phyloP scores from a whole-genome alignment of 92 coral and sea anemone species.

The Montipora capitata region DNA sequence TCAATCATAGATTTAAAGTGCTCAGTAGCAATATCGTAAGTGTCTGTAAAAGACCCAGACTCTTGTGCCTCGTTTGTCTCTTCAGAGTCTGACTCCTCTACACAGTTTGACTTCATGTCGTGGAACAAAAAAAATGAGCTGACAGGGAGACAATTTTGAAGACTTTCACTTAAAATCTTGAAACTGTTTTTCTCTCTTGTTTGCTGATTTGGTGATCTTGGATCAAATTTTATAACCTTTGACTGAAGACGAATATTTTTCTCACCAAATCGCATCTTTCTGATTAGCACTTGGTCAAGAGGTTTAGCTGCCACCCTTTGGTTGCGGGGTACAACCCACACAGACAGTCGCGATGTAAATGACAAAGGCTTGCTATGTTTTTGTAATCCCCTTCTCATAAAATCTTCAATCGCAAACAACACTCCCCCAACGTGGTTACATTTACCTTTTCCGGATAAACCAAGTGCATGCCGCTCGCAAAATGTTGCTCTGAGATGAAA shows the following conservation, averaged over 20 bases:
- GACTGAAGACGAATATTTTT: slow-evolving; percentile 55
- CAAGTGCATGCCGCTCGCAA: slow-evolving; percentile 26
- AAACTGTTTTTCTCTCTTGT: slow-evolving; percentile 4
- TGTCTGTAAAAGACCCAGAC: slow-evolving; percentile 19
- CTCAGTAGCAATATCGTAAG: slow-evolving; percentile 37
- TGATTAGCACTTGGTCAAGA: slow-evolving; percentile 35
- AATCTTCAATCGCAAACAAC: slow-evolving; percentile 8
- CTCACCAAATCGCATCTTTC: slow-evolving; percentile 56
- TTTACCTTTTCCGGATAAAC: slow-evolving; percentile 9
- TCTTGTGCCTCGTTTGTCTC: not conserved
- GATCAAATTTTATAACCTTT: slow-evolving; percentile 59
- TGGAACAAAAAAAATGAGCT: slow-evolving; percentile 49
- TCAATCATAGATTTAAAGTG: not conserved
- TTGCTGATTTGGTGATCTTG: slow-evolving; percentile 42
- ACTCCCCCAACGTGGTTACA: slow-evolving; percentile 16
- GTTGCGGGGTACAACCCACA: slow-evolving; percentile 64
- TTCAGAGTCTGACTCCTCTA: not conserved
- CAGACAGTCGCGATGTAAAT: slow-evolving; percentile 42
- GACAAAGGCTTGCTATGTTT: slow-evolving; percentile 51
- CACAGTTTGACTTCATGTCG: slow-evolving; percentile 34
- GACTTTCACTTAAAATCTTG: too few species aligned
- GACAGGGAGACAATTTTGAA: slow-evolving; percentile 20
- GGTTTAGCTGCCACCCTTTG: slow-evolving; percentile 60
- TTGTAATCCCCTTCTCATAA: slow-evolving; percentile 6
- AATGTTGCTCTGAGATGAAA: not conserved